These are phyloP conservation scores for Willisornis vidua DNA, from an alignment of 2,113 vertebrate genomes.

Conservation along the genomic window DNA sequence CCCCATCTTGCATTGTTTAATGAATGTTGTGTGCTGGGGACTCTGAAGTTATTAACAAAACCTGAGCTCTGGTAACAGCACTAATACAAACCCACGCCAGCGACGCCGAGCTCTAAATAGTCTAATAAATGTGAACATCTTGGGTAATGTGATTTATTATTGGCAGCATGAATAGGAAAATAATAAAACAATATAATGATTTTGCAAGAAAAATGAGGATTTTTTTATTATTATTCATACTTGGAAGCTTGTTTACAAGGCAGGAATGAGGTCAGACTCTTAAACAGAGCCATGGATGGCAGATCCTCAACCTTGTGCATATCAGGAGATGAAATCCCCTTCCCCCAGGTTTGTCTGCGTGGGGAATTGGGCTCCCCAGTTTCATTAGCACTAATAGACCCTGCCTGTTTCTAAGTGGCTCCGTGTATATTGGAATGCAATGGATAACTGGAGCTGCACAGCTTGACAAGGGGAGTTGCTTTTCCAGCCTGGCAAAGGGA, in stretches of 20 bases:
- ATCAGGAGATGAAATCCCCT: slow-evolving; percentile 1
- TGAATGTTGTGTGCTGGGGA: background rate
- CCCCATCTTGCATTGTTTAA: background rate
- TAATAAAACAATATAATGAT: slow-evolving; percentile 65
- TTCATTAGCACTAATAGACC: slow-evolving; percentile 52
- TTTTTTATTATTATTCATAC: slow-evolving; percentile 57
- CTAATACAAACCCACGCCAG: background rate
- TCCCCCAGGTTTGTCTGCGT: background rate
- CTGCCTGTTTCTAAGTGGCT: background rate
- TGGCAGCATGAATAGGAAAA: slow-evolving; percentile 65
- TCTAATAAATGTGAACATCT: slow-evolving; percentile 69
- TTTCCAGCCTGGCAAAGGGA: background rate
- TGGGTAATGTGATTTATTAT: slow-evolving; percentile 66
- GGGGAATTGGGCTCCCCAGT: slow-evolving; percentile 49
- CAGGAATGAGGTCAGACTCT: slow-evolving; percentile 66
- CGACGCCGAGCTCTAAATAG: slow-evolving; percentile 49
- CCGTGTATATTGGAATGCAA: rapidly evolving
- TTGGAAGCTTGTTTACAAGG: slow-evolving; percentile 49
- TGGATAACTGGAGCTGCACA: background rate
- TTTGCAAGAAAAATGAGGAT: slow-evolving; percentile 57
- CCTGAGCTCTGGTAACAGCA: background rate
- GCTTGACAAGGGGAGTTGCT: background rate
- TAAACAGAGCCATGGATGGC: background rate
- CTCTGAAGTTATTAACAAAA: background rate
- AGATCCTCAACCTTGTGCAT: background rate